Evolutionary conservation across 2,797 vertebrate genomes (phyloP), one percentile per base, ranked within the genome.

Genomic region (Sebastes diploproa): DNA sequence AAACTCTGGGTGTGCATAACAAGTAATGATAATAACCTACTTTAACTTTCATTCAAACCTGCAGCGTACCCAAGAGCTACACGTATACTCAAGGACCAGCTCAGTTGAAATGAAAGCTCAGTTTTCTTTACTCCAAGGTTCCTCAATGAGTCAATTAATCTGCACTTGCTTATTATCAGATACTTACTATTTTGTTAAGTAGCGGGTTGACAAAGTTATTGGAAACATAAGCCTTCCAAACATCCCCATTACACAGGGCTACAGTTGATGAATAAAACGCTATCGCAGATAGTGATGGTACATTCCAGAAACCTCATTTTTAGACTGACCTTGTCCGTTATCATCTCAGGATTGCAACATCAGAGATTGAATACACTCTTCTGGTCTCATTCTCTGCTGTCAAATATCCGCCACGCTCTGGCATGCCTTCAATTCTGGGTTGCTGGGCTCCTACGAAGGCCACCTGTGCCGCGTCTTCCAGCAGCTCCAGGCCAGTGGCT

Each of bases 401-500:
- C 54, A 80, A 74, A 79, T 75, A 69, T 70, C 60, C 58, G 34
- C 79, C 36, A 52, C 74, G 42, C 18, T 61, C 42, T 78, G 83
- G 73, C 70, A 16, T 58, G 13, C 50, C 34, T 72, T 80, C 69
- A 11, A 42, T 75, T 68, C 34, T 77, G 12, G 0, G 83, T 72
- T 62, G 54, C 71, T 34, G 60, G 69, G 42, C 65, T 62, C 55
- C 61, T 76, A 77, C 13, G 11, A 84, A 80, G 61, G 69, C 76
- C 66, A 80, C 84, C 89, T 88, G 85, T 81, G 63, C 65, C 38
- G 52, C 74, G 27, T 87, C 76, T 71, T 91, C 78, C 82, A 75
- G 79, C 80, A 77, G 87, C 82, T 86, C 79, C 77, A 46, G 78
- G 80, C 78, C 84, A 55, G 75, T 42, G 58, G 25, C 81, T 64